Conservation (phyloP, 37 sponge, comb jelly and placozoan species). For the Bolinopsis microptera region DNA sequence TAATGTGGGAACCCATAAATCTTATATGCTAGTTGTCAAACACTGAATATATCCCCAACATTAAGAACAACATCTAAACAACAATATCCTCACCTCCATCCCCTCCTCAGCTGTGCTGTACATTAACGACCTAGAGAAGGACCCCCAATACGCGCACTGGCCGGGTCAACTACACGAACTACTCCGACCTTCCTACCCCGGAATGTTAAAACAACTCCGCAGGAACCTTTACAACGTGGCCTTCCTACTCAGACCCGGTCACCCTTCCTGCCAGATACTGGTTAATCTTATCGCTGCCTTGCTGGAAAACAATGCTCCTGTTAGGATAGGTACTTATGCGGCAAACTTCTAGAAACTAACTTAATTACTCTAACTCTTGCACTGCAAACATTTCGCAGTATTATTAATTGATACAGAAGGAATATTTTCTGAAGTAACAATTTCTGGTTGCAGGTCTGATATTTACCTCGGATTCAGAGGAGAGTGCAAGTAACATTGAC, state of each 20-base stretch:
- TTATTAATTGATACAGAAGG: too few relatives aligned
- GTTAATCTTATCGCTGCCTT: neutral
- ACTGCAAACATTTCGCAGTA: too few relatives aligned
- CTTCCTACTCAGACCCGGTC: conserved; percentile 10
- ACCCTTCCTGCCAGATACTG: neutral
- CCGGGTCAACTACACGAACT: conserved; percentile 76
- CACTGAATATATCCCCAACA: too few relatives aligned
- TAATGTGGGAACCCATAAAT: too few relatives aligned
- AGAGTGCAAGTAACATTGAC: neutral
- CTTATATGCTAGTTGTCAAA: too few relatives aligned
- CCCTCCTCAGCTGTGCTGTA: conserved; percentile 67
- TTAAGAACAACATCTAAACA: too few relatives aligned
- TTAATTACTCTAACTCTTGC: too few relatives aligned
- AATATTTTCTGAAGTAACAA: too few relatives aligned
- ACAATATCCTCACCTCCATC: neutral
- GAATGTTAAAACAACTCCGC: conserved; percentile 82
- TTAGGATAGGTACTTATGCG: conserved; percentile 57
- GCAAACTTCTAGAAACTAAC: too few relatives aligned
- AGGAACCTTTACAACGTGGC: conserved; percentile 86
- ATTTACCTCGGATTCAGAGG: neutral
- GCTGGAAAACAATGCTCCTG: conserved; percentile 40
- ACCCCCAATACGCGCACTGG: conserved; percentile 77
- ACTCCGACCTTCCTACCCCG: conserved; percentile 79
- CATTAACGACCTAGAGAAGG: conserved; percentile 88
- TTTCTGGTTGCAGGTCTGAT: neutral